Conservation (phyloP, 2,797 vertebrate genomes). For the Danio choprae region DNA sequence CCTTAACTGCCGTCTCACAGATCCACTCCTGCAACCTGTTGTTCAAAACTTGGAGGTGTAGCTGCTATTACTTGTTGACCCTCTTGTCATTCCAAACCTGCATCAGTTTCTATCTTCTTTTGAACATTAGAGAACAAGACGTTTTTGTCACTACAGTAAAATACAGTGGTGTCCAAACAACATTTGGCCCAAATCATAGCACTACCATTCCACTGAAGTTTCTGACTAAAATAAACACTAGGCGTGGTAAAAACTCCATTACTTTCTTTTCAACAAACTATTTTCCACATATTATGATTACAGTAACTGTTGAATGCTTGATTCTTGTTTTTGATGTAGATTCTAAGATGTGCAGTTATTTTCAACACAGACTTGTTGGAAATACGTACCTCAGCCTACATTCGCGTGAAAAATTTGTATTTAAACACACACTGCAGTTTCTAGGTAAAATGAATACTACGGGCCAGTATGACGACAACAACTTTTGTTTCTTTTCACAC, state of each 20-base stretch:
- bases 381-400: not conserved
- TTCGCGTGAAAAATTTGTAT: not conserved
- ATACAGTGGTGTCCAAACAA: not conserved
- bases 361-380: not conserved
- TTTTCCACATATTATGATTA: too few relatives aligned
- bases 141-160: not conserved
- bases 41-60: not conserved
- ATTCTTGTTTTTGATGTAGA: too few relatives aligned
- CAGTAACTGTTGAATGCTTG: too few relatives aligned
- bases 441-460: not conserved
- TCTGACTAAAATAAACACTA: too few relatives aligned
- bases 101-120: too few relatives aligned
- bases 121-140: not conserved
- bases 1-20: conserved; percentile 49
- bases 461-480: not conserved
- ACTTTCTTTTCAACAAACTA: too few relatives aligned
- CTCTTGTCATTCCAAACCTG: not conserved
- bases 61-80: not conserved
- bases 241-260: too few relatives aligned
- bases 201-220: too few relatives aligned
- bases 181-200: not conserved
- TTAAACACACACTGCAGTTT: not conserved
- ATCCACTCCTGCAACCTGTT: conserved; percentile 6
- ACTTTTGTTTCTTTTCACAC: not conserved
- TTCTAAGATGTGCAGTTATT: too few relatives aligned